Evolutionary conservation across 2,888 invertebrate species (phyloP), one percentile per base, ranked within the genome.

Genomic region (Altica lythri): DNA sequence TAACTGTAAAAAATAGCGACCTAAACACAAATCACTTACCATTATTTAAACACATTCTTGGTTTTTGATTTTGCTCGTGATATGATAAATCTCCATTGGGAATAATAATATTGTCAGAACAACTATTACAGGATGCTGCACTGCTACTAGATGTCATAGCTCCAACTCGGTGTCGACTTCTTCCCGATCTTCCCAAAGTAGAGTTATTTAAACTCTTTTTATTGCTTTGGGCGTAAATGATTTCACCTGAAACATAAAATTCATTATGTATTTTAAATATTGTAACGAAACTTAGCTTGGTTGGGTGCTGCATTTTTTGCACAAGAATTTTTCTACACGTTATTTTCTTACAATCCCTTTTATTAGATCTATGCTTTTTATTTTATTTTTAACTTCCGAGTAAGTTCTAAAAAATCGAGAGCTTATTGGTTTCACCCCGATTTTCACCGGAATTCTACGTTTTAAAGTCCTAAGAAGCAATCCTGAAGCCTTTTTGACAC

Each of bases 91-190:
- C 76, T 32, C 69, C 68, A 52, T 68, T 70, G 2, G 63, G 61
- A 32, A 65, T 62, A 30, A 69, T 62, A 40, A 69, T 63, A 52
- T 64, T 67, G 49, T 75, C 76, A 30, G 69, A 69, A 59, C 76
- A 75, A 64, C 77, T 77, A 62, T 77, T 77, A 62, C 75, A 77
- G 43, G 79, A 79, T 38, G 80, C 81, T 14, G 80, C 77, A 68
- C 81, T 81, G 67, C 81, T 81, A 45, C 81, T 81, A 50, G 81
- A 81, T 35, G 81, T 82, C 80, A 82, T 81, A 32, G 81, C 81
- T 53, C 79, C 54, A n/a, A 40, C 66, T 46, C 80, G 75, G 64
- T 78, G 73, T 61, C 77, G 66, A 40, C 66, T 67, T 49, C 78
- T 70, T 25, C 76, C 75, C 50, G 74, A 32, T 35, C 34, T 17